These are phyloP conservation scores for Miniopterus natalensis DNA, from an alignment of 2,113 vertebrate species.

Conservation along the genomic window DNA sequence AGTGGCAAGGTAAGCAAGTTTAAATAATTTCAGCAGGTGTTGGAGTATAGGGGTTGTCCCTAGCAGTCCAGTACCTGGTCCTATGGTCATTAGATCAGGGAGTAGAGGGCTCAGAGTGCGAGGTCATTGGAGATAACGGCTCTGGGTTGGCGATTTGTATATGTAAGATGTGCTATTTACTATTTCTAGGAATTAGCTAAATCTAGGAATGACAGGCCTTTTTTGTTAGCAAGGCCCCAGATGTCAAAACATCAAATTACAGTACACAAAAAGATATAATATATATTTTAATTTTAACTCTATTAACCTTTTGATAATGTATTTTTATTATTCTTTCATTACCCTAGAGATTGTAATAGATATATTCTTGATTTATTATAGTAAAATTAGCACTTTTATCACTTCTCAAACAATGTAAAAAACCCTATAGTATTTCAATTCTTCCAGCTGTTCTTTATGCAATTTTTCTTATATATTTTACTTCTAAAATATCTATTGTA, in stretches of 20 bases:
- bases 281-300: neutral
- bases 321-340: slow-evolving; percentile 21
- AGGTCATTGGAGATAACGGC: neutral
- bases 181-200: neutral
- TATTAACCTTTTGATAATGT: neutral
- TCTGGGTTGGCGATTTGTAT: slow-evolving; percentile 7
- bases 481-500: neutral
- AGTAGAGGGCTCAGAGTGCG: neutral
- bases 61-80: neutral
- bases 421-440: neutral
- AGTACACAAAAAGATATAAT: neutral
- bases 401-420: neutral
- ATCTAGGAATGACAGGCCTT: neutral
- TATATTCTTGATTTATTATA: neutral
- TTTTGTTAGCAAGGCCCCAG: neutral
- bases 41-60: neutral
- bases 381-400: neutral
- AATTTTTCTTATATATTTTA: neutral
- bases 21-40: neutral
- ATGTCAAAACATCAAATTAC: neutral
- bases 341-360: neutral
- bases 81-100: neutral
- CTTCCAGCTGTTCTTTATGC: neutral
- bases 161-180: neutral
- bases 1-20: neutral